Evolutionary conservation across 2,797 vertebrate genomes (phyloP), one percentile per base, ranked within the genome.

Genomic region (Miopithecus talapoin): DNA sequence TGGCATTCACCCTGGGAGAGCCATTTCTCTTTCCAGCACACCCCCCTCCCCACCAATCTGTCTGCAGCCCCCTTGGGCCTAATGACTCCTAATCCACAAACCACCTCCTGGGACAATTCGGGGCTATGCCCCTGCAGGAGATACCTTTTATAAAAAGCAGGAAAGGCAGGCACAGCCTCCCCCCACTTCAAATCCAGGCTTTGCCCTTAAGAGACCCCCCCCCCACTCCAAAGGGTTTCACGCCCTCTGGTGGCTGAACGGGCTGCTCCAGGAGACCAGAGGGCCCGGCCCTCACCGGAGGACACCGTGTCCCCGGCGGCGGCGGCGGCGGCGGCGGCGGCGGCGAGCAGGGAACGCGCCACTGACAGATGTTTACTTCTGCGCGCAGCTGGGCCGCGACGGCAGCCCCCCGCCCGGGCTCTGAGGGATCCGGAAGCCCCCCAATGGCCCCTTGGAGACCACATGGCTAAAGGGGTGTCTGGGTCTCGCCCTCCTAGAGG

Each of bases 291-390:
- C 95, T 96, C 41, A 94, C 97, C 95, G 97, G 98, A 98, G 98
- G 97, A 98, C 98, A 97, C 98, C 17, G 97, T 97, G 98, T 98
- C 98, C 98, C 97, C 87, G 74, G 96, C 91, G 83, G 95, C 41
- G 41, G 95, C 39, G 39, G 39, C 39, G 39, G 39, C 39, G 39
- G 39, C 88, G 46, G 91, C 92, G 74, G 79, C 92, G 72, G 95
- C 94, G 96, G 96, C 91, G 85, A 92, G 85, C 93, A 43, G 92
- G 43, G 94, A 75, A 95, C 91, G 75, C 91, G 81, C 91, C 53
- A 1, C 94, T 94, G 98, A 98, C 95, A 97, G 97, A 97, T 98
- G 98, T 98, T 98, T 98, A 97, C 94, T 95, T 95, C 81, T 78
- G 86, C 9, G 46, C 53, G 91, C 97, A 84, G 93, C 94, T 87